Percentiles rank a stretch among this genome's conserved stretches.
phyloP scores from a whole-genome alignment of 1,140 invertebrate genomes.

The Leptinotarsa defecta region DNA sequence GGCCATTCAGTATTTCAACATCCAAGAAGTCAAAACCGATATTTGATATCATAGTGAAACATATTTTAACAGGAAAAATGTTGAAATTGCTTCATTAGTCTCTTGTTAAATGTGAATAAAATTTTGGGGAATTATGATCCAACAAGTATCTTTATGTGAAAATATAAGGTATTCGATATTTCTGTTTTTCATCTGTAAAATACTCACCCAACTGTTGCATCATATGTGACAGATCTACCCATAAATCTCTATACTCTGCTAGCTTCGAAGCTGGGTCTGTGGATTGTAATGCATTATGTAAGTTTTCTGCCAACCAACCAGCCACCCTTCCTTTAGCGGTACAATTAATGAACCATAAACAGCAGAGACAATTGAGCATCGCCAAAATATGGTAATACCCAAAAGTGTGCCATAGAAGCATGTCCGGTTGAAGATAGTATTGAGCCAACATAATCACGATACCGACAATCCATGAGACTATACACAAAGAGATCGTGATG shows the following conservation, averaged over 20 bases:
- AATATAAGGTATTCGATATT: no score
- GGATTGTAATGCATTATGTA: constrained; percentile 63
- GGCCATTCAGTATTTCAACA: no score
- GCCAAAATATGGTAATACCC: constrained; percentile 72
- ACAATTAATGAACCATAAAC: constrained; percentile 70
- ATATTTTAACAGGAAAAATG: no score
- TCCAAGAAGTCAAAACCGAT: no score
- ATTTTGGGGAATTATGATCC: no score
- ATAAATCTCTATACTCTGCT: constrained; percentile 67
- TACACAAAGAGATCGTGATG: constrained; percentile 65
- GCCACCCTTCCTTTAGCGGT: constrained; percentile 67
- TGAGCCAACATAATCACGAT: constrained; percentile 67
- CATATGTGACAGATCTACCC: constrained; percentile 73
- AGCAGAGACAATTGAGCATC: constrained; percentile 70
- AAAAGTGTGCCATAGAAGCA: constrained; percentile 69
- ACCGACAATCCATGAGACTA: constrained; percentile 66
- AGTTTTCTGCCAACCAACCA: constrained; percentile 62
- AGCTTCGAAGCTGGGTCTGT: constrained; percentile 65
- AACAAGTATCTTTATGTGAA: no score
- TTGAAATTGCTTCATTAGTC: no score
- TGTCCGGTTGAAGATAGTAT: constrained; percentile 69
- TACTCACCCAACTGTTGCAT: constrained; percentile 68
- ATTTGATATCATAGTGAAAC: no score
- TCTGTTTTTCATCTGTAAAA: neutral
- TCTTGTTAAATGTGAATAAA: no score